Conservation (phyloP, 2,888 invertebrate genomes). For the Oscheius sp. region DNA sequence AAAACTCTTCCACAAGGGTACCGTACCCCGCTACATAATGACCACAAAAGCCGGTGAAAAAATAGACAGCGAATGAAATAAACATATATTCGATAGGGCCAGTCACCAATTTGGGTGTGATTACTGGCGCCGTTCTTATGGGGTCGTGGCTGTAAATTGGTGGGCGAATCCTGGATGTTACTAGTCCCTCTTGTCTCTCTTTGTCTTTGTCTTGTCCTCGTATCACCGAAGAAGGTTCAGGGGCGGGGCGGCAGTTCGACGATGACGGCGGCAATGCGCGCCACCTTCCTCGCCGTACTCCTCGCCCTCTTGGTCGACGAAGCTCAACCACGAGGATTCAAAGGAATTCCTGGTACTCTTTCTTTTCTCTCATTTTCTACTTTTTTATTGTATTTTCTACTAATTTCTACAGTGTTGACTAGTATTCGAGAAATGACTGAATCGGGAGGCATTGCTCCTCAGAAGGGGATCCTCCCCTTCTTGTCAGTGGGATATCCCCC, state of each 20-base stretch:
- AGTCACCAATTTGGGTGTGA: no score
- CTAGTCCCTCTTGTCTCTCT: neutral
- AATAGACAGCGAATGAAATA: no score
- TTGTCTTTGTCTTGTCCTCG: constrained; percentile 5
- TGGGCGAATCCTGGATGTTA: neutral
- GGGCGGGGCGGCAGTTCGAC: neutral
- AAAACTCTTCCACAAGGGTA: neutral
- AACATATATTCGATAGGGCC: no score
- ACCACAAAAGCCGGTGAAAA: neutral
- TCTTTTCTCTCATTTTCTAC: neutral
- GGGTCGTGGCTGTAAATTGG: constrained; percentile 23
- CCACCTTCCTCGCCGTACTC: constrained; percentile 20
- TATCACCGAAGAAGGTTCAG: constrained; percentile 20
- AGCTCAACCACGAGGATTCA: constrained; percentile 42
- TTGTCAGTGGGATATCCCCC: neutral
- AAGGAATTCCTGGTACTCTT: constrained; percentile 50
- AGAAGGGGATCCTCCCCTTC: neutral
- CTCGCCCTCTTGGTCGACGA: neutral
- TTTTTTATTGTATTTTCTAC: neutral
- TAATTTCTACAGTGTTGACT: no score
- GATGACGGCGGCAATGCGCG: constrained; percentile 17
- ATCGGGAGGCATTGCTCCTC: no score
- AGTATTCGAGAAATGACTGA: neutral
- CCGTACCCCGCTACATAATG: neutral
- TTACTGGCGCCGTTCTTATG: constrained; percentile 15